Conservation (phyloP, 2,888 invertebrate species). For the Coenonympha glycerion region DNA sequence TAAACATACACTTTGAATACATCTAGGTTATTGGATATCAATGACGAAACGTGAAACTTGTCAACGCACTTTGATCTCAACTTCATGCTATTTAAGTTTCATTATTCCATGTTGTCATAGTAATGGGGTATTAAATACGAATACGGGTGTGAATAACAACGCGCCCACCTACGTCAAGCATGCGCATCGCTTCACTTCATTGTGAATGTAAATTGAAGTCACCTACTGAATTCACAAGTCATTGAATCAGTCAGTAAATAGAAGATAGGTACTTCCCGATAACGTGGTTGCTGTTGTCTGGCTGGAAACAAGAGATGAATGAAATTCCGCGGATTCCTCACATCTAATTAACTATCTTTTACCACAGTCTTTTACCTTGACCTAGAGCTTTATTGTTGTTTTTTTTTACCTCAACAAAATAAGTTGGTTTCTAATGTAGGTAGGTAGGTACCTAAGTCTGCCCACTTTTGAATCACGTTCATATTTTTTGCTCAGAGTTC, state of each 20-base stretch:
- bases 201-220: constrained; percentile 30
- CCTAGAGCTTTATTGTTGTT: no score
- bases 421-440: no score
- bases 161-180: constrained; percentile 29
- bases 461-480: no score
- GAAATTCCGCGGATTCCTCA: not conserved
- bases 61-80: not conserved
- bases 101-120: not conserved
- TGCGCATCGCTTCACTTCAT: constrained; percentile 30
- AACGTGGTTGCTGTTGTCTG: no score
- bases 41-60: not conserved
- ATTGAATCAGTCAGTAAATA: constrained; percentile 16
- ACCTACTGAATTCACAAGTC: constrained; percentile 9
- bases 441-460: no score
- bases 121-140: constrained; percentile 10
- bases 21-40: not conserved
- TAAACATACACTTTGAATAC: not conserved
- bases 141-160: constrained; percentile 22
- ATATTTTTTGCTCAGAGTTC: no score
- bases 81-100: not conserved
- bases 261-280: constrained; percentile 10
- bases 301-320: not conserved
- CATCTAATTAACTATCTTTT: no score
- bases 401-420: no score
- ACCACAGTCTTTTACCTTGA: no score